Evolutionary conservation across 2,888 invertebrate species (phyloP).

Genomic region (Erebia aethiops): DNA sequence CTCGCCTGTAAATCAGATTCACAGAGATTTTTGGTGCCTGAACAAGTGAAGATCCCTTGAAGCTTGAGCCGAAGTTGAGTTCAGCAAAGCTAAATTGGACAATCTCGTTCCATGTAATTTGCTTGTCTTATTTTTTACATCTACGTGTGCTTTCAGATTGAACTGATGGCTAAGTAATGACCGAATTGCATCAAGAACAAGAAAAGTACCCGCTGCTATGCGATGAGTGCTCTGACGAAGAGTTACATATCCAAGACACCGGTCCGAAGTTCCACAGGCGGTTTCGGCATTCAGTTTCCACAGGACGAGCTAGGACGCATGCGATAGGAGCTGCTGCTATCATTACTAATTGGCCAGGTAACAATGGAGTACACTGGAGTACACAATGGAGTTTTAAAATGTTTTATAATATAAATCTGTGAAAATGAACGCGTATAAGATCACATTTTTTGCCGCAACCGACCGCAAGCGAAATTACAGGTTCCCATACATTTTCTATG

Average conservation of each 20-base stretch:
- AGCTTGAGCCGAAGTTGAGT: neutral
- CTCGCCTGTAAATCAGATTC: neutral
- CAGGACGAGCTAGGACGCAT: slow-evolving; percentile 55
- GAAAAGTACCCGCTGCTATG: slow-evolving; percentile 69
- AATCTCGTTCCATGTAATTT: neutral
- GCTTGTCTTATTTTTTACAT: neutral
- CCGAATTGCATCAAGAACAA: slow-evolving; percentile 58
- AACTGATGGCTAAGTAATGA: slow-evolving; percentile 66
- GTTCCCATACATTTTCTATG: too few relatives aligned
- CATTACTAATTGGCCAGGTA: slow-evolving; percentile 72
- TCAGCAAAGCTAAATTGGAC: too few relatives aligned
- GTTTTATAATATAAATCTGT: too few relatives aligned
- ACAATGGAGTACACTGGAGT: neutral
- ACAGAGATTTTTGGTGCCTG: too few relatives aligned
- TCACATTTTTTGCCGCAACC: too few relatives aligned
- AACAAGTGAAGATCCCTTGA: too few relatives aligned
- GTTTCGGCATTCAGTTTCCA: slow-evolving; percentile 47
- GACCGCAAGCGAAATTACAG: too few relatives aligned
- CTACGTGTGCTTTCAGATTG: neutral
- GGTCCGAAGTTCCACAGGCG: slow-evolving; percentile 52
- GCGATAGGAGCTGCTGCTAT: slow-evolving; percentile 67
- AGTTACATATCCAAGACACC: slow-evolving; percentile 45
- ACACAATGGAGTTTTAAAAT: too few relatives aligned
- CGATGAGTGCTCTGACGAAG: slow-evolving; percentile 67
- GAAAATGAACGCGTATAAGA: too few relatives aligned